Base-by-base conservation (phyloP, 2,888 invertebrate species). In the Xestia xanthographa region DNA sequence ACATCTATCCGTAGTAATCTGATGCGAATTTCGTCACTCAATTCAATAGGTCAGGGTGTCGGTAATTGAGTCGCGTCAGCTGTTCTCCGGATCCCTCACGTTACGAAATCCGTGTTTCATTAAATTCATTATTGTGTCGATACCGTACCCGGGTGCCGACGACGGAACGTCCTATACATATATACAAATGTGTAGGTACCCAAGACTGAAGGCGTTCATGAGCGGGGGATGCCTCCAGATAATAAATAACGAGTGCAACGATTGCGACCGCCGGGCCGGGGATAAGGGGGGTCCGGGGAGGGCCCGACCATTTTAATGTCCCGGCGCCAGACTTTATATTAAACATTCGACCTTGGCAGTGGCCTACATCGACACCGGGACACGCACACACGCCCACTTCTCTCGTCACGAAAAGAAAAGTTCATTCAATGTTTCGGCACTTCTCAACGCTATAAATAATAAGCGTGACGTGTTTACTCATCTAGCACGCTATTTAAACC, bases 331-430 rank as follows among this genome's bases (percentile, higher is more conserved):
- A 96, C 96, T 96, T 96, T 96, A 96, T 96, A 96, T 96, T 96
- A 96, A 96, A 96, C 96, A 96, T 96, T 96, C 96, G 95, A 95
- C 96, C 96, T 96, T 96, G 96, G 91, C 96, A 96, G 91, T 96
- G 96, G 95, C 96, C 96, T 95, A 96, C 96, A 96, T 96, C 93
- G 95, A 94, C 95, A 95, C 92, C 93, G 94, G 94, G 94, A 95
- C 95, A 95, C 95, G 94, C 95, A 95, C 95, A 95, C 95, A 95
- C 95, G 93, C 95, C 92, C 92, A 93, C 94, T 93, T 92, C 92
- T 91, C 92, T 93, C 92, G 93, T 95, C 95, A 95, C 94, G 93
- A 94, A 95, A 95, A 95, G 95, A 95, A 95, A 95, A 95, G 94
- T 95, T 96, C 95, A 95, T 94, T 95, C 94, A 92, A 93, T 91